Evolutionary conservation across 2,797 vertebrate genomes (phyloP).

Genomic region (Squalus acanthias): DNA sequence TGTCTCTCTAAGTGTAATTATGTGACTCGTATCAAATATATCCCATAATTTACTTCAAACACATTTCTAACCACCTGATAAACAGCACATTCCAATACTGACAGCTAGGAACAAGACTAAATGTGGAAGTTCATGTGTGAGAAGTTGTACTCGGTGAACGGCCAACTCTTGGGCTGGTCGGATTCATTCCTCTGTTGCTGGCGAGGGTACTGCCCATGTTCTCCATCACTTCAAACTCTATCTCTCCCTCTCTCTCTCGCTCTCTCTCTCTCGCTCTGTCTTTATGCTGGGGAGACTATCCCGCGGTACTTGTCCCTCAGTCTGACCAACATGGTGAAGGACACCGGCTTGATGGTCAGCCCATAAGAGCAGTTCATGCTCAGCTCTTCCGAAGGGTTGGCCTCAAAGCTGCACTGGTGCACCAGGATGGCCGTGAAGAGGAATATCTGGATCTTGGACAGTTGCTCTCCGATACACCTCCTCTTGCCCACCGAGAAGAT

Average conservation of each 20-base stretch:
- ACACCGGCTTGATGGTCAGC: conserved; percentile 63
- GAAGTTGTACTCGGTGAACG: background rate
- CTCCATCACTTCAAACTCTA: background rate
- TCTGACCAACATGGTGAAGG: conserved; percentile 59
- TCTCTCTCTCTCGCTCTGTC: background rate
- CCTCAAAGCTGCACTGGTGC: conserved; percentile 67
- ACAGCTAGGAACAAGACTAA: background rate
- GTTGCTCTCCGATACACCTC: conserved; percentile 67
- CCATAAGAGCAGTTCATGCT: conserved; percentile 61
- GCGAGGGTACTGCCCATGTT: too few relatives aligned
- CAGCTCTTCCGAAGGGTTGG: conserved; percentile 53
- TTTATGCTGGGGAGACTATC: background rate
- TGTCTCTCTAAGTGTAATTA: background rate
- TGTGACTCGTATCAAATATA: background rate
- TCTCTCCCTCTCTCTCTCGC: background rate
- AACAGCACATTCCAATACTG: background rate
- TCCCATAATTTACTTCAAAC: background rate
- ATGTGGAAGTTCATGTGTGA: background rate
- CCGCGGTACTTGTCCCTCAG: conserved; percentile 44
- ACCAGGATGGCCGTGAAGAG: conserved; percentile 65
- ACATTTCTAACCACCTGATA: background rate
- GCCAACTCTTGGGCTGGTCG: too few relatives aligned
- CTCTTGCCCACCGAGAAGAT: conserved; percentile 70
- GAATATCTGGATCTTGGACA: conserved; percentile 68
- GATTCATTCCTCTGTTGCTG: background rate